These are phyloP conservation scores for Salmo trutta DNA, from an alignment of 2,797 vertebrate genomes.

Conservation along the genomic window DNA sequence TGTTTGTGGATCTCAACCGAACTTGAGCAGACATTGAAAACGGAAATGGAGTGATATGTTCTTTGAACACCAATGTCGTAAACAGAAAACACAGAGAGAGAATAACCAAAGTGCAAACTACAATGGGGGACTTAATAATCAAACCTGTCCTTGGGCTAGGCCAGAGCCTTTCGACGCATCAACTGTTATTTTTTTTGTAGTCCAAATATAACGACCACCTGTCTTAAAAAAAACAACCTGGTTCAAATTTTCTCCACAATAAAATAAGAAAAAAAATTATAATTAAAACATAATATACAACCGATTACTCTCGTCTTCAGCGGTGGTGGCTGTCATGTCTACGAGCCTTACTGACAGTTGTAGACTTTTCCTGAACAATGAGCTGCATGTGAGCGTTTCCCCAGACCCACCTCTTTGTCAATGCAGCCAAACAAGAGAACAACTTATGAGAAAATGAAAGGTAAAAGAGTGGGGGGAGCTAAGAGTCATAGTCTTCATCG, in stretches of 20 bases:
- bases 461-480: constrained; percentile 62
- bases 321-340: constrained; percentile 29
- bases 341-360: constrained; percentile 27
- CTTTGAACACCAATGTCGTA: constrained; percentile 9
- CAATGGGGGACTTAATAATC: constrained; percentile 17
- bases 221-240: constrained; percentile 65
- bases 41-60: constrained; percentile 35
- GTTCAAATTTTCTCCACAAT: constrained; percentile 58
- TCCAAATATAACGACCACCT: constrained; percentile 47
- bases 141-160: constrained; percentile 48
- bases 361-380: constrained; percentile 11
- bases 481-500: constrained; percentile 87
- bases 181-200: constrained; percentile 44
- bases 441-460: constrained; percentile 61
- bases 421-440: constrained; percentile 50
- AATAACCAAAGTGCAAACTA: constrained; percentile 49
- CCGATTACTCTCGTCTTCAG: constrained; percentile 41
- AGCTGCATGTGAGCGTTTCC: constrained; percentile 30
- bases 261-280: constrained; percentile 73
- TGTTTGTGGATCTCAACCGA: constrained; percentile 33
- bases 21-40: constrained; percentile 24
- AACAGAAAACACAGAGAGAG: constrained; percentile 23
- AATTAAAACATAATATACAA: constrained; percentile 76
- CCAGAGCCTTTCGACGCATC: constrained; percentile 31
- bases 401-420: constrained; percentile 13